Evolutionary conservation across 2,797 vertebrate genomes (phyloP), one percentile per base, ranked within the genome.

Genomic region (Percopsis omiscomaycus): DNA sequence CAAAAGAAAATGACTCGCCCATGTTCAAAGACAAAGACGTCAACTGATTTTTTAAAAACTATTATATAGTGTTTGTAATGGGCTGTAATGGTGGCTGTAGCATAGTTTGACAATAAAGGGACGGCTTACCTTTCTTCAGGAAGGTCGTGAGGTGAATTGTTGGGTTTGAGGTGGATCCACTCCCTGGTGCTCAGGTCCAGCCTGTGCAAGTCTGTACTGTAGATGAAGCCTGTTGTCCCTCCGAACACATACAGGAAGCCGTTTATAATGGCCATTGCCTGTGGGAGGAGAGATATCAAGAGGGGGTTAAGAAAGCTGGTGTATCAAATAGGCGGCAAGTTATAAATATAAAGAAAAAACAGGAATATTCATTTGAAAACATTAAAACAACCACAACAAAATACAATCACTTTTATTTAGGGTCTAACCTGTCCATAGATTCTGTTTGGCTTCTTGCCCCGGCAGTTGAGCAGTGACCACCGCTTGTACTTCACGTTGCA

Each of bases 401-500:
- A 22, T 22, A 15, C 10, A 28, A 5, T 22, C 16, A 37, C n/a
- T 42, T 16, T 30, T n/a, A 4, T 56, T 47, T 28, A 49, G 42
- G 5, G 10, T 3, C 2, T 52, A 87, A 99, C 98, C 96, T 99
- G 98, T 77, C 98, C 98, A 0, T 99, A 99, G 74, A 99, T 98
- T 15, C 96, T 90, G 75, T 95, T 98, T 48, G 98, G 98, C 76
- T 98, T 99, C 90, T 98, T 98, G 29, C 98, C 98, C 1, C 95
- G 89, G 85, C 98, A 98, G 91, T 94, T 96, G 61, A 99, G 95
- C 61, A 98, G 88, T 0, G 97, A 95, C 98, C 98, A 99, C 14
- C 96, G 89, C 79, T 98, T 98, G 86, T 98, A 98, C 73, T 94
- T 97, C 71, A 99, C 95, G 0, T 99, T 98, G 88, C 98, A 99